Evolutionary conservation across 2,113 vertebrate genomes (phyloP), one percentile per base, ranked within the genome.

Genomic region (Saguinus imperator): DNA sequence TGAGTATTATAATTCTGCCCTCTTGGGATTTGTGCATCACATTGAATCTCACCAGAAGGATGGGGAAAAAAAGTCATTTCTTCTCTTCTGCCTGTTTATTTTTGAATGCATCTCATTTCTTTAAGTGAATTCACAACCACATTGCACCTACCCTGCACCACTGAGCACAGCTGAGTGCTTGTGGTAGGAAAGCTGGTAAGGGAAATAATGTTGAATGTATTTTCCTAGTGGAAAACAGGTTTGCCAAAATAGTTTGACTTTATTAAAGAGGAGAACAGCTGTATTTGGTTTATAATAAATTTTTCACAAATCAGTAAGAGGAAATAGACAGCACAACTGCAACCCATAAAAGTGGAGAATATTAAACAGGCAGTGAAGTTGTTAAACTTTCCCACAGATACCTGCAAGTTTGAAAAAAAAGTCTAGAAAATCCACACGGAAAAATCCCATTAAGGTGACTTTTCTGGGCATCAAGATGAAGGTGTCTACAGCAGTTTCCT

Each of bases 251-350:
- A 98, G 97, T 97, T 98, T 94, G 98, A 98, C 97, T 98, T 97
- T 98, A 98, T 98, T 98, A 99, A 99, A 98, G 94, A 94, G 93
- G 95, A 95, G 98, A 98, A 99, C 98, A 99, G 99, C 98, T 99
- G 98, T 98, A 98, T 98, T 99, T 98, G 95, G 98, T 99, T 99
- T 99, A 98, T 98, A 99, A 99, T 99, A 99, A 99, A 99, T 99
- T 98, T 99, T 98, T 98, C 98, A 98, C 98, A 99, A 99, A 99
- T 99, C 98, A 99, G 98, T 98, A 98, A 98, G 98, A 98, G 98
- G 98, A 99, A 98, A 98, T 98, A 99, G 98, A 98, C 98, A 98
- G 98, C 98, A 94, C 98, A 99, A 98, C 98, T 98, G 98, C 98
- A 98, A 98, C 97, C 96, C 98, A n/a, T n/a, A n/a, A n/a, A n/a